Evolutionary conservation across 2,113 vertebrate species (phyloP).

Genomic region (Stigmatopora nigra): DNA sequence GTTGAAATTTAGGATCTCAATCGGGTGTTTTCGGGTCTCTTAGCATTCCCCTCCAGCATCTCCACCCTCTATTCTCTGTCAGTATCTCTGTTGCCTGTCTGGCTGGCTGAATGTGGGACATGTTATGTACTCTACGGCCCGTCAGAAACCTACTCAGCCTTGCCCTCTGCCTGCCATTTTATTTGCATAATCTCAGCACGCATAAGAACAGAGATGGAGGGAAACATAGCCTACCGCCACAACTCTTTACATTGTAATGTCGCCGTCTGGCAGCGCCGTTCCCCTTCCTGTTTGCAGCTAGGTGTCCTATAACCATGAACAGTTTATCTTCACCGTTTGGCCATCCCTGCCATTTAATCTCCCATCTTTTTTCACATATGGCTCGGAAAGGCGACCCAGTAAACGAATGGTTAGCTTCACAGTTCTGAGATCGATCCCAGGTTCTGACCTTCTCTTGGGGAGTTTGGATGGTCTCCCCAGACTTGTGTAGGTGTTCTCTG

Average conservation of each 20-base stretch:
- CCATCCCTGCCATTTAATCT: slow-evolving; percentile 9
- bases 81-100: slow-evolving; percentile 61
- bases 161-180: slow-evolving; percentile 70
- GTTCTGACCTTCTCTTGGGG: no score
- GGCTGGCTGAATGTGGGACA: slow-evolving; percentile 69
- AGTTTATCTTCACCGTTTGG: slow-evolving; percentile 27
- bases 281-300: slow-evolving; percentile 38
- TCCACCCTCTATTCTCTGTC: slow-evolving; percentile 59
- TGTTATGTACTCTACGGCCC: slow-evolving; percentile 76
- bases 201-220: slow-evolving; percentile 58
- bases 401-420: no score
- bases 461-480: no score
- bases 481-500: no score
- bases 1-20: not conserved
- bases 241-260: not conserved
- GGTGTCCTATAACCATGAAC: slow-evolving; percentile 53
- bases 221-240: not conserved
- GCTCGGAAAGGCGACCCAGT: no score
- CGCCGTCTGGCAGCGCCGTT: not conserved
- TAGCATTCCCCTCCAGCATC: slow-evolving; percentile 45
- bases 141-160: slow-evolving; percentile 78
- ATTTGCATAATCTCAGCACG: slow-evolving; percentile 75
- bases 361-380: slow-evolving; percentile 5
- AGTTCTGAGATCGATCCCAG: no score
- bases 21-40: slow-evolving; percentile 27